Base-by-base conservation (phyloP, 2,888 invertebrate species). In the Pollenia labialis region DNA sequence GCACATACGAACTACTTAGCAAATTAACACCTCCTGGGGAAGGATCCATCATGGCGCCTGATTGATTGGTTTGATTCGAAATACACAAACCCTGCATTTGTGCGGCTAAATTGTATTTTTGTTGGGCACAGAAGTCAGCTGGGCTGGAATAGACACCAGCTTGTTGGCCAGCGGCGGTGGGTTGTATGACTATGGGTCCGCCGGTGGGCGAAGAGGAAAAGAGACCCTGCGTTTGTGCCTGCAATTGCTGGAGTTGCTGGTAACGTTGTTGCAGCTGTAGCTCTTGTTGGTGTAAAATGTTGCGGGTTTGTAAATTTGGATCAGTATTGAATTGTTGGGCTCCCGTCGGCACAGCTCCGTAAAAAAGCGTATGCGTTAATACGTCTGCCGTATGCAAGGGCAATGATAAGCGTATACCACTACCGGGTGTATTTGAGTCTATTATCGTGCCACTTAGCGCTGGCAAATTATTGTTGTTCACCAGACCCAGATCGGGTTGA, bases 401-500 rank as follows among this genome's bases (percentile, higher is more conserved):
- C 81, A 89, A 81, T 56, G 89, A 85, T 56, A 89, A 77, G 18
- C 87, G 85, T 89, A 89, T 77, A 88, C 88, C 68, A 88, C 89
- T 42, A 88, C 88, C 23, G 82, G 88, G 50, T 88, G 89, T 81
- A 89, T 89, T 68, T 18, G 69, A 48, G 44, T 86, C 88, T 42
- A 81, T 81, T 52, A 87, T 74, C 32, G 77, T 60, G 66, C 86
- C 88, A 69, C 88, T 80, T 56, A 88, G 81, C 85, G 85, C 80
- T 74, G 66, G 85, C 71, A 88, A 83, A 88, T 87, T 90, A 76
- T 84, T 79, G 92, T 91, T 93, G 91, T 92, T 92, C 89, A 92
- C 92, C 89, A 93, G 91, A 87, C 93, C 92, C 92, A 92, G 90
- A 88, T 93, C 93, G 90, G 92, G 91, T 89, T 92, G 93, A 92